phyloP scores from a whole-genome alignment of 2,888 invertebrate species.

The Mythimna loreyi region DNA sequence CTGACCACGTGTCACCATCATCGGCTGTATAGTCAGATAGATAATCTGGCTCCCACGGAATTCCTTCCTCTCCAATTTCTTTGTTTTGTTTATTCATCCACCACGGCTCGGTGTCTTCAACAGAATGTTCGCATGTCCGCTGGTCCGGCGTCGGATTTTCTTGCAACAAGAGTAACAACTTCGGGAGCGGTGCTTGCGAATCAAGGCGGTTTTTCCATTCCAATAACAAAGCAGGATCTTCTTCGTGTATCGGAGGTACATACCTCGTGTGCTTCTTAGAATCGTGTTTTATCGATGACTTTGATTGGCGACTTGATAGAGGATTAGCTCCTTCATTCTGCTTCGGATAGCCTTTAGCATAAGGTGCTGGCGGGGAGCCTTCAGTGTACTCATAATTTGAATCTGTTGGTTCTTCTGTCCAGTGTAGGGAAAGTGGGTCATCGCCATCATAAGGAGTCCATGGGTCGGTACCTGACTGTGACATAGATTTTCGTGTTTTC shows the following conservation, averaged over 20 bases:
- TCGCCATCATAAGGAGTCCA: constrained; percentile 23
- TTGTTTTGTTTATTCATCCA: background rate
- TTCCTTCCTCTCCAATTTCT: constrained; percentile 1
- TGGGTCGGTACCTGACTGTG: background rate
- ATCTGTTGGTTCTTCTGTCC: constrained; percentile 2
- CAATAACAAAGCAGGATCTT: constrained; percentile 9
- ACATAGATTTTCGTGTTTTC: constrained; percentile 14
- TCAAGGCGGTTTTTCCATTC: constrained; percentile 4
- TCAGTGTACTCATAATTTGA: constrained; percentile 1
- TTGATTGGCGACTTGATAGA: background rate
- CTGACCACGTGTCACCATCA: constrained; percentile 15
- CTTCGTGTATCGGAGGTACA: constrained; percentile 17
- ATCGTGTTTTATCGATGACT: constrained; percentile 7
- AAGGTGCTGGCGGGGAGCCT: background rate
- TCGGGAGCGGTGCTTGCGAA: constrained; percentile 1
- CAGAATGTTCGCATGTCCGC: constrained; percentile 8
- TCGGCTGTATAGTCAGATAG: constrained; percentile 25
- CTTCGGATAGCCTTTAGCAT: background rate
- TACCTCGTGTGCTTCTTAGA: constrained; percentile 6
- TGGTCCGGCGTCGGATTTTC: background rate
- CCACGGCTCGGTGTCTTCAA: constrained; percentile 15
- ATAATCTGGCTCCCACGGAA: constrained; percentile 34
- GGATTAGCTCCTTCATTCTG: background rate
- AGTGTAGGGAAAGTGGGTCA: background rate
- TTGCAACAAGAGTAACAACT: constrained; percentile 31